Evolutionary conservation across 2,888 invertebrate species (phyloP).

Genomic region (Clostera curtula): DNA sequence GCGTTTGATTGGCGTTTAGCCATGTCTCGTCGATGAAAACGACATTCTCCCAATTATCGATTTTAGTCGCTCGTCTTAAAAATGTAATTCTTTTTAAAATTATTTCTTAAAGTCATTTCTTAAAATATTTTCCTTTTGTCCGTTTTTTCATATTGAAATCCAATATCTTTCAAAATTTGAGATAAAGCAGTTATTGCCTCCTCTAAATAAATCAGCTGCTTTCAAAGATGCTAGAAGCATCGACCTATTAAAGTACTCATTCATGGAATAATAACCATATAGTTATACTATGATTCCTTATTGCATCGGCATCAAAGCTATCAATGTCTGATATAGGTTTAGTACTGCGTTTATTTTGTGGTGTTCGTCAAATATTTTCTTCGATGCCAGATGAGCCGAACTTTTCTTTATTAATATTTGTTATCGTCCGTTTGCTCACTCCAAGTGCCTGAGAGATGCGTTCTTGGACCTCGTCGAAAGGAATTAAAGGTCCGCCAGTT

Average conservation of each 20-base stretch:
- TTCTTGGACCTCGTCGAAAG: constrained; percentile 1
- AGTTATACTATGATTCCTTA: neutral
- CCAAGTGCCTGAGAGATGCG: constrained; percentile 1
- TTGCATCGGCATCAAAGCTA: constrained; percentile 1
- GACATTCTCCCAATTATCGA: constrained; percentile 7
- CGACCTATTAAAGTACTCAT: constrained; percentile 6
- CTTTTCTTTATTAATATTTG: constrained; percentile 3
- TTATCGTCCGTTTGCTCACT: constrained; percentile 2
- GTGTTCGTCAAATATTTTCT: constrained; percentile 1
- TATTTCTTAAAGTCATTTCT: constrained; percentile 1
- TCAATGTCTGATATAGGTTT: constrained; percentile 1
- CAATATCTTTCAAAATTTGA: constrained; percentile 2
- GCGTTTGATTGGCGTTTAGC: constrained; percentile 10
- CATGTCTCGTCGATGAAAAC: constrained; percentile 15
- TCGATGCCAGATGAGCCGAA: constrained; percentile 1
- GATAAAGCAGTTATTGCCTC: too few relatives aligned
- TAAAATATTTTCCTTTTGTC: constrained; percentile 2
- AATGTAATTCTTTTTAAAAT: constrained; percentile 1
- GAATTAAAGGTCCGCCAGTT: constrained; percentile 3
- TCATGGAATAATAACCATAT: constrained; percentile 3
- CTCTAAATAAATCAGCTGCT: too few relatives aligned
- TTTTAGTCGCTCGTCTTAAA: constrained; percentile 1
- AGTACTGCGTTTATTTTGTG: neutral
- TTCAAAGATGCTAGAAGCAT: constrained; percentile 2
- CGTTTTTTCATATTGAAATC: constrained; percentile 2